Evolutionary conservation across 2,113 vertebrate genomes (phyloP).

Genomic region (Podarcis raffonei): DNA sequence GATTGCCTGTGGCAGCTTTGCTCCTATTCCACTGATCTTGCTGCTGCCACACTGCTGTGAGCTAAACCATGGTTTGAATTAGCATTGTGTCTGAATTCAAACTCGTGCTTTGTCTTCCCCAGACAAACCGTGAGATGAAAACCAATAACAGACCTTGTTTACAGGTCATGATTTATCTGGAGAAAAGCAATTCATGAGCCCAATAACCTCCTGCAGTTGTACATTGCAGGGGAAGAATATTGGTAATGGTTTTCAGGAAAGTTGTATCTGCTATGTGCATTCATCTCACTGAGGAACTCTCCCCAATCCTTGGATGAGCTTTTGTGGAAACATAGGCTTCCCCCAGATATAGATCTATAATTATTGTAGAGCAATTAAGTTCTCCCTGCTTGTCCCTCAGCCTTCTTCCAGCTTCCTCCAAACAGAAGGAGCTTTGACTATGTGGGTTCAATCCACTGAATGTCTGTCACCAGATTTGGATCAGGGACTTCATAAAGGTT

Average conservation of each 20-base stretch:
- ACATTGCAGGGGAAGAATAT: background rate
- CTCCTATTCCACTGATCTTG: too few species aligned
- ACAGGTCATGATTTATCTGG: too few species aligned
- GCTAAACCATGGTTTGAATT: too few species aligned
- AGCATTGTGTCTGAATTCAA: too few species aligned
- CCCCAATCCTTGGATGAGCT: background rate
- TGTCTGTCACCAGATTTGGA: background rate
- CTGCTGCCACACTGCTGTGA: too few species aligned
- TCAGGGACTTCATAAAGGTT: background rate
- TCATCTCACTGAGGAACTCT: background rate
- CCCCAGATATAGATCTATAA: background rate
- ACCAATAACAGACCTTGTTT: too few species aligned
- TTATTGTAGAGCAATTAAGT: fast-evolving
- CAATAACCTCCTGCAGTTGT: background rate
- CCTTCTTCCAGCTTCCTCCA: background rate
- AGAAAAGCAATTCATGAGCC: too few species aligned
- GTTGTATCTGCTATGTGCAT: background rate
- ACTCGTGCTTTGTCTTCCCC: too few species aligned
- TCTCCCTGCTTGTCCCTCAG: background rate
- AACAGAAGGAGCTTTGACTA: conserved; percentile 16
- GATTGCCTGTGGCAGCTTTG: too few species aligned
- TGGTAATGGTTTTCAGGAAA: background rate
- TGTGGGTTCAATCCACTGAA: background rate
- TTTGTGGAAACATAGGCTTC: background rate
- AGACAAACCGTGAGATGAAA: too few species aligned